Evolutionary conservation across 1,140 invertebrate genomes (phyloP), one percentile per base, ranked within the genome.

Genomic region (Drosophila albomicans): DNA sequence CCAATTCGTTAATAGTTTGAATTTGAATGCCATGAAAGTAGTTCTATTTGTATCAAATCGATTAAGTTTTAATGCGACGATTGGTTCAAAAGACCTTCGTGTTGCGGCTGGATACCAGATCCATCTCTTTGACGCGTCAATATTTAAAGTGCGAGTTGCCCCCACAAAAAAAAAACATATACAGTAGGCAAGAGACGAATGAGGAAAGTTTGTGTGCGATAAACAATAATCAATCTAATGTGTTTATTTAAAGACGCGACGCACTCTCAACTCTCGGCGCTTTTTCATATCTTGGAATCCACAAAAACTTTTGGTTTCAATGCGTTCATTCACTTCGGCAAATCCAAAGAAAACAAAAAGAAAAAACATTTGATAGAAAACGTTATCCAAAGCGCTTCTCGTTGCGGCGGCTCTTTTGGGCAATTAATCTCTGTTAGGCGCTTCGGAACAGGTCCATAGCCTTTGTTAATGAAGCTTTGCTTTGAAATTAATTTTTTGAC

Each of bases 271-370:
- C 52, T 56, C 25, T 32, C 5, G 25, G 5, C 10, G 38, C 15
- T 38, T 56, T 10, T 56, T 41, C 16, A 16, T 57, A 38, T 20
- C 35, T 57, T 57, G 54, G 62, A 71, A 43, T 46, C 72, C 58
- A 16, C 11, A 74, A 25, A 25, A 78, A 88, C 84, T 88, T 63
- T 89, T 89, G 67, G 73, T 88, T 88, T 88, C 84, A n/a, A 66
- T 79, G 80, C 84, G 84, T 88, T 89, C 85, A 84, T 88, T 88
- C 81, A 89, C 80, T 72, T 70, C 68, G 49, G 11, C 35, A 38
- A 32, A 38, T 10, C 11, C 20, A 25, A 25, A 25, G 20, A 25
- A 25, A 25, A 25, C 20, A 3, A 25, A 25, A 25, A 25, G 20
- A 64, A n/a, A n/a, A 35, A 54, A 10, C 6, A 13, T 15, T 56